Evolutionary conservation across 2,113 vertebrate genomes (phyloP).

Genomic region (Nothoprocta perdicaria): DNA sequence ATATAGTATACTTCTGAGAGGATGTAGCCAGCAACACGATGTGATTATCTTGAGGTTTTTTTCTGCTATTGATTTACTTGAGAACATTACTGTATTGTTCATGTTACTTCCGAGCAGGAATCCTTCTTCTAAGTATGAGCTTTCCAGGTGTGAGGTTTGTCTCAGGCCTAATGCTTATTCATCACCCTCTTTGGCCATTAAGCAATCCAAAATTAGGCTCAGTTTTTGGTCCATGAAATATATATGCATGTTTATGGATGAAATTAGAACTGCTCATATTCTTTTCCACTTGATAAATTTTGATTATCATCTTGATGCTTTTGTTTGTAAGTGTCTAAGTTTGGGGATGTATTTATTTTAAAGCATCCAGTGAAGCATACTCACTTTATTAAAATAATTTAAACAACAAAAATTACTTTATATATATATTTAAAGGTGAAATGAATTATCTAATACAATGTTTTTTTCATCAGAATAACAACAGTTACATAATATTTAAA

Average conservation of each 20-base stretch:
- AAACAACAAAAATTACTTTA: not conserved
- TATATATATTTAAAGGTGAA: not conserved
- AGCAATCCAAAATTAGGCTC: not conserved
- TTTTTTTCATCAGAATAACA: not conserved
- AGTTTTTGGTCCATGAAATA: not conserved
- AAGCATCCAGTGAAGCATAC: not conserved
- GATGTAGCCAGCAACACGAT: not conserved
- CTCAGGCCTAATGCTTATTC: not conserved
- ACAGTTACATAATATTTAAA: not conserved
- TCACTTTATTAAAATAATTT: not conserved
- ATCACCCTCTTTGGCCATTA: not conserved
- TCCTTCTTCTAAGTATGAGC: not conserved
- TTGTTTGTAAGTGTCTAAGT: not conserved
- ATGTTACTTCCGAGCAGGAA: not conserved
- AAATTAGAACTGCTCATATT: not conserved
- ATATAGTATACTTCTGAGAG: not conserved
- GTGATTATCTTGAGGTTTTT: not conserved
- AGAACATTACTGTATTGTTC: not conserved
- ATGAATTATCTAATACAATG: not conserved
- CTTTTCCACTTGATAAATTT: not conserved
- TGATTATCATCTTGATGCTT: not conserved
- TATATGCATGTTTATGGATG: fast-evolving
- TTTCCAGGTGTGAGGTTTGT: not conserved
- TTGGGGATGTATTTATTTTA: not conserved
- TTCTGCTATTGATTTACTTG: not conserved